These are phyloP conservation scores for Pan paniscus DNA, from an alignment of 2,113 vertebrate genomes.

Conservation along the genomic window DNA sequence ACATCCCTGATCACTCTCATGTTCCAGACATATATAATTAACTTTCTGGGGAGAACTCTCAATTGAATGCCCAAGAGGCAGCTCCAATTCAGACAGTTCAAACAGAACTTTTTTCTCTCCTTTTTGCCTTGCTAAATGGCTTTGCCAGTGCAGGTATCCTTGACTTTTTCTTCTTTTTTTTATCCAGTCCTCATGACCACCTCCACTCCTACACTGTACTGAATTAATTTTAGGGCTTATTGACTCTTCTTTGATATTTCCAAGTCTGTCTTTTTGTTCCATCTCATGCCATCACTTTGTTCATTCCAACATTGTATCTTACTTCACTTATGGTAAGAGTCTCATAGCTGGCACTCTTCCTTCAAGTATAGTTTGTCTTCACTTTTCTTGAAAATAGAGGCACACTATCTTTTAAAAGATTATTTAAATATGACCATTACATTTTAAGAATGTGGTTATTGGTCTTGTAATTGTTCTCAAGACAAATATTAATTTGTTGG, in stretches of 20 bases:
- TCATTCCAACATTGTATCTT: neutral
- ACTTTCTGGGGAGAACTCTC: neutral
- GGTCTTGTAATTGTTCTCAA: neutral
- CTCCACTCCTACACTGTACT: rapidly evolving
- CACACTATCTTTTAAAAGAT: neutral
- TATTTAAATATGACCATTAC: neutral
- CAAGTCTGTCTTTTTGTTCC: neutral
- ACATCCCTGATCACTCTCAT: neutral
- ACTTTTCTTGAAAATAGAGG: neutral
- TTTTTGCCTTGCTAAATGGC: neutral
- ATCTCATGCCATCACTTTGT: neutral
- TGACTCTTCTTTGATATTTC: neutral
- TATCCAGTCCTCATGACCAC: neutral
- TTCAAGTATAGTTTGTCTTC: neutral
- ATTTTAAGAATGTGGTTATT: neutral
- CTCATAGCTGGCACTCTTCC: neutral
- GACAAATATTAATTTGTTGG: neutral
- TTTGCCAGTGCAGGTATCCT: neutral
- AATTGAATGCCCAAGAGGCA: neutral
- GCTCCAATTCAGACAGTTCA: neutral
- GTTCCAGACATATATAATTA: neutral
- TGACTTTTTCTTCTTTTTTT: neutral
- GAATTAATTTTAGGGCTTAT: neutral
- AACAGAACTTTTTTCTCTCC: neutral
- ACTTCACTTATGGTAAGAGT: neutral